Percentiles rank a stretch among this genome's conserved stretches.
Conservation (phyloP, 1,140 invertebrate genomes). For the Drosophila funebris region DNA sequence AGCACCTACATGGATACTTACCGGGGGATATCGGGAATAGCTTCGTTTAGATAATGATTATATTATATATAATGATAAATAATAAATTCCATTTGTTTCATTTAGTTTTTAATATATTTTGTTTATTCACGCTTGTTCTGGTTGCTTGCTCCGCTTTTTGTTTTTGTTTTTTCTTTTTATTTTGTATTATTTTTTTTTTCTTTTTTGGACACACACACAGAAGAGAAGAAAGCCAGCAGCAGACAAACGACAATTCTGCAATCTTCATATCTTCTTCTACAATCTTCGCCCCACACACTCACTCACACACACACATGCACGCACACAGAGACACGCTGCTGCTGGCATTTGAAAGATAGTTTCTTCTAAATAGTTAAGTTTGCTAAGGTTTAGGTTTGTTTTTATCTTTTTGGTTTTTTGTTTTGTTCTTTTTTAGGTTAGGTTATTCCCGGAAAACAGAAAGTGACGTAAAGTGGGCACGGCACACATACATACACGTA, state of each 20-base stretch:
- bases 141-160: conserved; percentile 23
- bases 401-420: not conserved
- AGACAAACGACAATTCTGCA: not conserved
- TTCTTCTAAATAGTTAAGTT: conserved; percentile 9
- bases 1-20: not conserved
- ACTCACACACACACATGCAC: not conserved
- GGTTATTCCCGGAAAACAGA: conserved; percentile 16
- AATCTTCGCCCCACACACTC: not conserved
- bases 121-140: conserved; percentile 46
- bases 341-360: conserved; percentile 24
- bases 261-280: too few species aligned
- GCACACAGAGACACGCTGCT: too few species aligned
- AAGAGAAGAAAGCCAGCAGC: conserved; percentile 27
- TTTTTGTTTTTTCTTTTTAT: not conserved
- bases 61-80: not conserved
- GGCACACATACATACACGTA: conserved; percentile 8
- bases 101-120: conserved; percentile 31
- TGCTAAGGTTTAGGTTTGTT: not conserved
- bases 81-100: not conserved
- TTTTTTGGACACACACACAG: conserved; percentile 16
- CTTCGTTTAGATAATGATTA: not conserved
- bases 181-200: not conserved
- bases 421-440: not conserved
- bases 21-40: not conserved
- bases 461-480: conserved; percentile 4